phyloP scores from a whole-genome alignment of 1,140 invertebrate genomes.

The Streblospio benedicti region DNA sequence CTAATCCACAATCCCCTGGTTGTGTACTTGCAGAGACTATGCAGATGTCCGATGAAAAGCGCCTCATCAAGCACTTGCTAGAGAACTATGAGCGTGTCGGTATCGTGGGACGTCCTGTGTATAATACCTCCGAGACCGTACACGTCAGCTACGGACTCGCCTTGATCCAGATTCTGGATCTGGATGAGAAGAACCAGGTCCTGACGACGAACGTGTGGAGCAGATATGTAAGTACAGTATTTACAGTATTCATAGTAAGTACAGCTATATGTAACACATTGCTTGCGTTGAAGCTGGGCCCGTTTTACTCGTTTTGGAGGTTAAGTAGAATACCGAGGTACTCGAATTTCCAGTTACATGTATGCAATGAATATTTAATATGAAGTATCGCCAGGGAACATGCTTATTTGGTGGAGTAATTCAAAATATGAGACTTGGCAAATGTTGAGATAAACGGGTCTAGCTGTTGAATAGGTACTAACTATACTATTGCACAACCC shows the following conservation, averaged over 20 bases:
- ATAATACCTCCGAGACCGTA: slow-evolving; percentile 17
- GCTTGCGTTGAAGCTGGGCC: too few species aligned
- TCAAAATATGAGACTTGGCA: too few species aligned
- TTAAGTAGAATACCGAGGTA: too few species aligned
- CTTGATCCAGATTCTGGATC: slow-evolving; percentile 29
- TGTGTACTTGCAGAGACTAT: not conserved
- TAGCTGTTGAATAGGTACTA: too few species aligned
- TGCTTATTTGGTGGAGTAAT: too few species aligned
- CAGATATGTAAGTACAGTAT: slow-evolving; percentile 21
- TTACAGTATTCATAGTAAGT: not conserved
- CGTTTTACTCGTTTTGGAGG: too few species aligned
- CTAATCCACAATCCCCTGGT: too few species aligned
- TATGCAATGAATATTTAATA: too few species aligned
- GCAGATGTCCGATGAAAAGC: slow-evolving; percentile 20
- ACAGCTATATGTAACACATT: not conserved
- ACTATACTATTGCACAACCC: too few species aligned
- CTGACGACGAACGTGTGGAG: slow-evolving; percentile 25
- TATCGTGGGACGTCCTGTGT: slow-evolving; percentile 18
- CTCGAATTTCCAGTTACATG: too few species aligned
- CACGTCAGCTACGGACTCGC: slow-evolving; percentile 22
- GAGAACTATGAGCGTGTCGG: slow-evolving; percentile 17
- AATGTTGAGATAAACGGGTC: too few species aligned
- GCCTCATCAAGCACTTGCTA: slow-evolving; percentile 18
- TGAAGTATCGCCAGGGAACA: too few species aligned
- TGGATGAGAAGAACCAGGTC: slow-evolving; percentile 27